A percentile compares a stretch with the other conserved stretches of the same genome.
Evolutionary conservation across 2,113 vertebrate species (phyloP).

Genomic region (Penelope pileata): DNA sequence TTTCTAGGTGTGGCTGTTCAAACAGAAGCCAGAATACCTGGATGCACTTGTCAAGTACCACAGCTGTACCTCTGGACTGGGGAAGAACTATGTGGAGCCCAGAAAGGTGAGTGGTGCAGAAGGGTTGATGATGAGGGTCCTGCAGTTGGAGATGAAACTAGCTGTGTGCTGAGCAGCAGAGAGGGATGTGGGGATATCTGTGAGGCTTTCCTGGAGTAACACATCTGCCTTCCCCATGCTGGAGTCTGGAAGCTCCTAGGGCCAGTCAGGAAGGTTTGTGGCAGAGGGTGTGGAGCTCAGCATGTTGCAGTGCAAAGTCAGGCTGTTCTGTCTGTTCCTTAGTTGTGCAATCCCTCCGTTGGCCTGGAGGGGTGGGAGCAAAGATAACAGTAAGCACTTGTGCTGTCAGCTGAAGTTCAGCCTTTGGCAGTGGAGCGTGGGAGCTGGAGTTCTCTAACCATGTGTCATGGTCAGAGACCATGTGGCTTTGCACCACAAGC

Average conservation of each 20-base stretch:
- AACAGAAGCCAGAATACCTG: conserved; percentile 81
- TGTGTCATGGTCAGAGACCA: neutral
- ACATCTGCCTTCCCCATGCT: neutral
- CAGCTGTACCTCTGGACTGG: conserved; percentile 81
- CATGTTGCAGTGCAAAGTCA: neutral
- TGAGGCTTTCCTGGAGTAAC: neutral
- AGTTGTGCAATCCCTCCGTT: neutral
- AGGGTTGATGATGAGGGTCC: neutral
- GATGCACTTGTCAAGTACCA: conserved; percentile 82
- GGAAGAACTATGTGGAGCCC: conserved; percentile 75
- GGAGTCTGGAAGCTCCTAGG: neutral
- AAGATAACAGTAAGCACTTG: neutral
- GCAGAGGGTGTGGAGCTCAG: neutral
- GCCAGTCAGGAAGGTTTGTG: neutral
- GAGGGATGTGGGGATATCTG: neutral
- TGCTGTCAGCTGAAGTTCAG: neutral
- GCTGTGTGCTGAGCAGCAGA: neutral
- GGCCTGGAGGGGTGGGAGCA: neutral
- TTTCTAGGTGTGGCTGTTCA: conserved; percentile 80
- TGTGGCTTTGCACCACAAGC: neutral
- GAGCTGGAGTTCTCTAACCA: neutral
- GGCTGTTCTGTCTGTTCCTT: neutral
- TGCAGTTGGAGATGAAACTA: neutral
- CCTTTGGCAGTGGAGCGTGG: neutral
- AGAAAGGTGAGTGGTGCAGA: conserved; percentile 68